These are phyloP conservation scores for Onthophagus taurus DNA, from an alignment of 1,140 invertebrate species.

Conservation along the genomic window DNA sequence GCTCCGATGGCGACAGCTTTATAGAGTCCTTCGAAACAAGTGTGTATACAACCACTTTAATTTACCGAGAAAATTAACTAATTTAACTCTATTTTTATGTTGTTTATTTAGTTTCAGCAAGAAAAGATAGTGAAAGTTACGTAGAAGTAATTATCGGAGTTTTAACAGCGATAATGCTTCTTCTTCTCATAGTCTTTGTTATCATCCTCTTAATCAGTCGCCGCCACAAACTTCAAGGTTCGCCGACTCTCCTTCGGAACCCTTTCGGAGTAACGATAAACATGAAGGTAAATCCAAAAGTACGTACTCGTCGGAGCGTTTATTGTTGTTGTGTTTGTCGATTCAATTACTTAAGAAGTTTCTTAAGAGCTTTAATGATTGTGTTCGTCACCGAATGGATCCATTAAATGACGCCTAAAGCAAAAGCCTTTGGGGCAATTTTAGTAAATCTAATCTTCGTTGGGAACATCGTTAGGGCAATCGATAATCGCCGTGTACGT, in stretches of 20 bases:
- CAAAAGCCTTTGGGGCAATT: no score
- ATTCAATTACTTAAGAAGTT: no score
- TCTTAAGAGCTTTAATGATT: no score
- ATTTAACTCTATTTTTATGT: constrained; percentile 11
- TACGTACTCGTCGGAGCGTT: no score
- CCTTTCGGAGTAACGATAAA: constrained; percentile 57
- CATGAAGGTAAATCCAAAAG: constrained; percentile 47
- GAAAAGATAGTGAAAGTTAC: constrained; percentile 51
- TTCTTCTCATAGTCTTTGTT: constrained; percentile 54
- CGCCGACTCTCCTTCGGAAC: constrained; percentile 51
- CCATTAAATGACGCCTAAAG: no score
- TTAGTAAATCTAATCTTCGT: no score
- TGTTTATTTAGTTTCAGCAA: constrained; percentile 47
- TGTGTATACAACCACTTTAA: no score
- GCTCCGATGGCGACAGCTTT: constrained; percentile 45
- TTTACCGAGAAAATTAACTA: no score
- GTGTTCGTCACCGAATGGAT: no score
- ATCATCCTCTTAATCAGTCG: constrained; percentile 57
- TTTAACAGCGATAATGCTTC: constrained; percentile 59
- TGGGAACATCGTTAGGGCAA: no score
- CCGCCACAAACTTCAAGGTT: constrained; percentile 53
- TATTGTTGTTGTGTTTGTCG: no score
- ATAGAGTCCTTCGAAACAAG: constrained; percentile 49
- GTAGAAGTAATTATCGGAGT: constrained; percentile 65
- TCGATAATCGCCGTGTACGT: no score